Conservation (phyloP, 2,888 invertebrate genomes). For the Empis livida region DNA sequence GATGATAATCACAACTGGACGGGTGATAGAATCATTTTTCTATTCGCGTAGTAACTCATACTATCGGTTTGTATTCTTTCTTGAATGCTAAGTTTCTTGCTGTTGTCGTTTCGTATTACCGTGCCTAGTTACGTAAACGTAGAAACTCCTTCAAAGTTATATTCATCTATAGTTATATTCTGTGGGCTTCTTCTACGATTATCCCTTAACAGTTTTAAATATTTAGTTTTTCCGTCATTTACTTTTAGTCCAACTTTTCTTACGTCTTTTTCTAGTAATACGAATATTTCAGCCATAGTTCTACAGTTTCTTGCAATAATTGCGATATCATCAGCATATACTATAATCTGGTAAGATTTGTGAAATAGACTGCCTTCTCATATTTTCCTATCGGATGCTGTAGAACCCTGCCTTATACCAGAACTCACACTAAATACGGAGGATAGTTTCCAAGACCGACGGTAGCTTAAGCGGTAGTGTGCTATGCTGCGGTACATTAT, state of each 20-base stretch:
- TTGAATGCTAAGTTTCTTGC: neutral
- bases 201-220: neutral
- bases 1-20: no score
- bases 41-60: neutral
- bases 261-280: no score
- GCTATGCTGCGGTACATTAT: neutral
- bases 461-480: neutral
- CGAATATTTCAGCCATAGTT: no score
- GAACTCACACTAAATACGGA: neutral
- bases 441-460: neutral
- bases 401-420: neutral
- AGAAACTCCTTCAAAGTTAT: neutral
- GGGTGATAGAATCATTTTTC: neutral
- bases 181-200: neutral
- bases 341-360: no score
- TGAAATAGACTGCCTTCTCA: no score
- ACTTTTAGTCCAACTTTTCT: neutral
- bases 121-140: neutral
- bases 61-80: neutral
- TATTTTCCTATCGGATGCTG: no score
- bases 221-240: neutral
- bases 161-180: neutral
- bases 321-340: no score
- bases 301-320: no score
- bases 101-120: neutral